Evolutionary conservation across 2,888 invertebrate genomes (phyloP).

Genomic region (Perizoma flavofasciatum): DNA sequence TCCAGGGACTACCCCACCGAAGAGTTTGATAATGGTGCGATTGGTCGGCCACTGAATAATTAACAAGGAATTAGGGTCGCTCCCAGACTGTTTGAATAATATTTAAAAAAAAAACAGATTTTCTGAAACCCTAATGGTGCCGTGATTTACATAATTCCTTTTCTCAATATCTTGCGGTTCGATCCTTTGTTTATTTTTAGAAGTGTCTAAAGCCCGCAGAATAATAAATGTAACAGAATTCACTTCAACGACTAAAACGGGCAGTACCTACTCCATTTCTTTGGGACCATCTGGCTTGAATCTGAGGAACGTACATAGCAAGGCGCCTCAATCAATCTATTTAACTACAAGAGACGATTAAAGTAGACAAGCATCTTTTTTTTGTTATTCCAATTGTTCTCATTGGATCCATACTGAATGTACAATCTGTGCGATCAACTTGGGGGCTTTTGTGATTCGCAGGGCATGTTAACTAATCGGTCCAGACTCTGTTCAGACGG

Average conservation of each 20-base stretch:
- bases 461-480: no score
- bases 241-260: not conserved
- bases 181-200: slow-evolving; percentile 35
- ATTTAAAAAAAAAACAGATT: slow-evolving; percentile 60
- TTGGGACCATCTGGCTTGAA: no score
- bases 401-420: no score
- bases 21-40: slow-evolving; percentile 54
- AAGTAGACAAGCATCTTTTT: no score
- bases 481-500: no score
- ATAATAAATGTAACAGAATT: not conserved
- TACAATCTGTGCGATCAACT: no score
- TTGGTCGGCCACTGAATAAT: slow-evolving; percentile 66
- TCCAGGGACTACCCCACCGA: slow-evolving; percentile 48
- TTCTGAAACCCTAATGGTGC: slow-evolving; percentile 49
- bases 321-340: no score
- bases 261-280: no score
- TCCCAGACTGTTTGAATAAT: slow-evolving; percentile 62
- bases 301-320: no score
- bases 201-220: slow-evolving; percentile 24
- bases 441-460: no score
- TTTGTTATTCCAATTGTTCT: no score
- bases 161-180: slow-evolving; percentile 40
- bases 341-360: no score
- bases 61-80: slow-evolving; percentile 65
- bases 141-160: slow-evolving; percentile 53